These are phyloP conservation scores for Fistularia commersonii DNA, from an alignment of 2,797 vertebrate genomes.

Conservation along the genomic window DNA sequence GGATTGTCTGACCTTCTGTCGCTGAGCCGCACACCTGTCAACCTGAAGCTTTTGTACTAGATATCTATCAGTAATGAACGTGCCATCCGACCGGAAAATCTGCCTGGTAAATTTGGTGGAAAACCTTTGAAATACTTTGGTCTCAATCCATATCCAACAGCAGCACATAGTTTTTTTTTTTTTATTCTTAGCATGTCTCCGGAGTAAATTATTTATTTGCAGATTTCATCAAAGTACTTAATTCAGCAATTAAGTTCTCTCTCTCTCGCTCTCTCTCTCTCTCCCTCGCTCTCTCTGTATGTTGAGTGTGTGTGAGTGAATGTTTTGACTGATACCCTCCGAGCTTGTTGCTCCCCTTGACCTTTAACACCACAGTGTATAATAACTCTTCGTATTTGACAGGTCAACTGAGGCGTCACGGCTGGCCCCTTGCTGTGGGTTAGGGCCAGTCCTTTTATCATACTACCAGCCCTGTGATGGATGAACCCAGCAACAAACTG, in stretches of 20 bases:
- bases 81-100: too few species aligned
- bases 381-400: slow-evolving; percentile 95
- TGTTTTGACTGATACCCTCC: slow-evolving; percentile 60
- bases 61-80: slow-evolving; percentile 15
- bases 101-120: too few species aligned
- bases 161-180: too few species aligned
- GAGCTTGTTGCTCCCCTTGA: slow-evolving; percentile 62
- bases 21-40: slow-evolving; percentile 27
- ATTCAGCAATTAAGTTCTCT: not conserved
- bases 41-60: slow-evolving; percentile 31
- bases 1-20: slow-evolving; percentile 50
- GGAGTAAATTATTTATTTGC: slow-evolving; percentile 16
- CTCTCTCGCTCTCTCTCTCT: not conserved
- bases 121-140: too few species aligned
- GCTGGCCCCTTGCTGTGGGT: slow-evolving; percentile 88
- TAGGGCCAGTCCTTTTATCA: slow-evolving; percentile 90
- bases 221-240: slow-evolving; percentile 14
- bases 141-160: too few species aligned
- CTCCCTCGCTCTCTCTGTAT: too few species aligned
- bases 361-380: slow-evolving; percentile 74
- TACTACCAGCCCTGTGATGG: slow-evolving; percentile 84
- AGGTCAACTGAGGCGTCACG: slow-evolving; percentile 91
- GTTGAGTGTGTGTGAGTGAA: slow-evolving; percentile 32
- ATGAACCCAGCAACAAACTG: slow-evolving; percentile 67
- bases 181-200: too few species aligned